Evolutionary conservation across 2,888 invertebrate genomes (phyloP).

Genomic region (Cephus sareptanus): DNA sequence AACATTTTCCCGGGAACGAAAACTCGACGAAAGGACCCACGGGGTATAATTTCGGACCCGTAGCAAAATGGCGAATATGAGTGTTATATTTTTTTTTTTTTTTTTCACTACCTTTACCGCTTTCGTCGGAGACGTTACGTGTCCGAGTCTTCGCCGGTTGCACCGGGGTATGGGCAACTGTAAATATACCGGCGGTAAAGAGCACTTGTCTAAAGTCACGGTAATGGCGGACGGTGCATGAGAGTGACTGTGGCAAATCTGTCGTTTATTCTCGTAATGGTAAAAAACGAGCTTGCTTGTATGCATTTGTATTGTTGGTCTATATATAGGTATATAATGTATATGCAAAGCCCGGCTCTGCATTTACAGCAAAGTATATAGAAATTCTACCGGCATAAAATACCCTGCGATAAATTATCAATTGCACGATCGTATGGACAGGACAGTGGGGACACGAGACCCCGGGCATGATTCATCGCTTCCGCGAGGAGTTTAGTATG

Average conservation of each 20-base stretch:
- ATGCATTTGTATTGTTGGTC: not conserved
- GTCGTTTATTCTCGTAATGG: not conserved
- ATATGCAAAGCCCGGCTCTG: not conserved
- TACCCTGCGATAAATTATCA: constrained; percentile 6
- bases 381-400: constrained; percentile 1
- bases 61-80: not conserved
- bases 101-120: not conserved
- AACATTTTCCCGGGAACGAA: not conserved
- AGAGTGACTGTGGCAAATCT: not conserved
- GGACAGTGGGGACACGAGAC: constrained; percentile 10
- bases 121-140: not conserved
- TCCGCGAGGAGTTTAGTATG: constrained; percentile 1
- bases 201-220: not conserved
- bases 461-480: constrained; percentile 6
- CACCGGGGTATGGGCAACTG: not conserved
- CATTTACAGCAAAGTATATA: not conserved
- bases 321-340: not conserved
- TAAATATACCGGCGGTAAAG: not conserved
- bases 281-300: not conserved
- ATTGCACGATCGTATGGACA: constrained; percentile 9
- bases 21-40: not conserved
- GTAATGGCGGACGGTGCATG: not conserved
- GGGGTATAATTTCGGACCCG: not conserved
- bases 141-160: not conserved
- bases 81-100: not conserved